Base-by-base conservation (phyloP, 2,888 invertebrate genomes). In the Polymixis lichenea region DNA sequence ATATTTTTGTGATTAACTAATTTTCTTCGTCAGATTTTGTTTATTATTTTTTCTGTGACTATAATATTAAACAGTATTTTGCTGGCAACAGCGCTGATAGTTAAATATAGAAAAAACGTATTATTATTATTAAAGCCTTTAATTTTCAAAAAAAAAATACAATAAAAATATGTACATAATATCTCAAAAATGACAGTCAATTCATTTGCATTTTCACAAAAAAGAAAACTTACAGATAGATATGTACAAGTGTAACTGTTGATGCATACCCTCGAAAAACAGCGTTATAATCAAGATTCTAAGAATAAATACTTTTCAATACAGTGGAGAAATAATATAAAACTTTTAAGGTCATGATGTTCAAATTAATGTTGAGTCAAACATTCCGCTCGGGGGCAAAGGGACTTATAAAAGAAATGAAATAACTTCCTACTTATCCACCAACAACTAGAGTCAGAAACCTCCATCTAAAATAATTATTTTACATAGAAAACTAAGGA, bases 1-100 rank as follows among this genome's bases (percentile, higher is more conserved):
- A 86, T 87, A 82, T 87, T 86, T 88, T 82, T 61, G 78, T 87
- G 82, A 87, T 73, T 85, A 75, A 81, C 55, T 38, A 6, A n/a
- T 62, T 46, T 32, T 60, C 67, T 69, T 72, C 2, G 55, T 73
- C 86, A 75, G 51, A 43, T 68, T 65, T 72, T 81, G 77, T 81
- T 75, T 75, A n/a, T 53, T n/a, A 8, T 7, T 0, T 56, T 43
- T 43, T 6, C 19, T 28, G 32, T n/a, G 32, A 58, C 51, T 15
- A 13, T 61, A 15, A 9, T 55, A 2, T 55, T 28, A 9, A 13
- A 43, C n/a, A 6, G 43, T 28, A 19, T 65, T 65, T 66, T 17
- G 61, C 17, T 61, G 8, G 9, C 22, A 22, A 64, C n/a, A 58
- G 8, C 51, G 28, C 28, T 43, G 7, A 25, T 38, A 19, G 0